A percentile compares a stretch with the other conserved stretches of the same genome.
Conservation (phyloP, 2,888 invertebrate species). For the Pandemis corylana region DNA sequence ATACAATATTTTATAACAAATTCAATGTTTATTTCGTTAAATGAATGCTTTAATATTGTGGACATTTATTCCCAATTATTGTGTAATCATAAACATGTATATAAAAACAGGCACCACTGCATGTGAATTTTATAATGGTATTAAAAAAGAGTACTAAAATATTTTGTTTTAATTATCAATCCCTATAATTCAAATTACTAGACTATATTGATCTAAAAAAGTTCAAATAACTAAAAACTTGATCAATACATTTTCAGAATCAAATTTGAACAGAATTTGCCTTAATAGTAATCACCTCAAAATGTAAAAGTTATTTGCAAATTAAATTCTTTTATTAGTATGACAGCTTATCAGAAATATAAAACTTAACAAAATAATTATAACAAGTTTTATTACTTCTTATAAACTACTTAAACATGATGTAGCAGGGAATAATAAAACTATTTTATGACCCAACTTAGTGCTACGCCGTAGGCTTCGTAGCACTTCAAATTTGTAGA, state of each 20-base stretch:
- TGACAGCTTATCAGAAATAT: too few species aligned
- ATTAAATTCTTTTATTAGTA: neutral
- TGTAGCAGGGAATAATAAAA: neutral
- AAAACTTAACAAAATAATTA: neutral
- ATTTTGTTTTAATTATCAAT: conserved; percentile 1
- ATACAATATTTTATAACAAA: too few species aligned
- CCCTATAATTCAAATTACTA: neutral
- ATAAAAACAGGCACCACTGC: neutral
- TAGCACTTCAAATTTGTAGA: neutral
- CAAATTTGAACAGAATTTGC: neutral
- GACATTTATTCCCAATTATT: neutral
- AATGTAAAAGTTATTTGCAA: neutral
- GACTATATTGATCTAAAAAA: neutral
- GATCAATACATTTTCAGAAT: neutral
- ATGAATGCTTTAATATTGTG: neutral
- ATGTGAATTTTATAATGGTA: neutral
- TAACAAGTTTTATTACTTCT: neutral
- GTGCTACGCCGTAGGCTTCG: conserved; percentile 7
- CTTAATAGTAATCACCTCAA: neutral
- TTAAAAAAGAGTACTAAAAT: neutral
- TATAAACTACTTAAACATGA: too few species aligned
- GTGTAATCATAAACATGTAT: neutral
- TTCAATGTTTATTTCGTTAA: too few species aligned
- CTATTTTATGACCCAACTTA: neutral
- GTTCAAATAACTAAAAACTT: neutral